These are phyloP conservation scores for Reinhardtius hippoglossoides DNA, from an alignment of 2,113 vertebrate genomes.

Conservation along the genomic window DNA sequence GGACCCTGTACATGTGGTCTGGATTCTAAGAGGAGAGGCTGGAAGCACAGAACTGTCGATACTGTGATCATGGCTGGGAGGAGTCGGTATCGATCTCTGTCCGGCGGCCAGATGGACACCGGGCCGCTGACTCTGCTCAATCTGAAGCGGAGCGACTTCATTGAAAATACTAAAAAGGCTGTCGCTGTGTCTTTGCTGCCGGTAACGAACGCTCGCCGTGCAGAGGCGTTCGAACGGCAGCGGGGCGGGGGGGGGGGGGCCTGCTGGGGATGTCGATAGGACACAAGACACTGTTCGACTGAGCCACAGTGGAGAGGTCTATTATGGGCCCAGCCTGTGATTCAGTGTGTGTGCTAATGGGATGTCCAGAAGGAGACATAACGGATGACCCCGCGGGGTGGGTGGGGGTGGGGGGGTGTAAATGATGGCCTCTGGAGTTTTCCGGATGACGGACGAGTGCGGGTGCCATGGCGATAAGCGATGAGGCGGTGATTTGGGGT, in stretches of 20 bases:
- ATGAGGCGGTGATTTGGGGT: slow-evolving; percentile 71
- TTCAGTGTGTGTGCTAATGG: slow-evolving; percentile 37
- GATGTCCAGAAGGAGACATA: slow-evolving; percentile 55
- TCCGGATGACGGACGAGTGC: slow-evolving; percentile 61
- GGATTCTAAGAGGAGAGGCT: slow-evolving; percentile 3
- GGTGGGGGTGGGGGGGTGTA: slow-evolving; percentile 5
- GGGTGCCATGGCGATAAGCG: slow-evolving; percentile 58
- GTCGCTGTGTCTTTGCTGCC: neutral
- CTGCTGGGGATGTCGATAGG: neutral
- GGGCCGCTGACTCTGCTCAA: slow-evolving; percentile 33
- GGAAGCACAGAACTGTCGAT: slow-evolving; percentile 23
- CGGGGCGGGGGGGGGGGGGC: no score
- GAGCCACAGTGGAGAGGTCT: slow-evolving; percentile 14
- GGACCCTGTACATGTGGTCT: neutral
- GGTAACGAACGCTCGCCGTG: neutral
- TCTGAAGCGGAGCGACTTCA: slow-evolving; percentile 2
- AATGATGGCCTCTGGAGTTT: slow-evolving; percentile 52
- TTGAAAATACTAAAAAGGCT: slow-evolving; percentile 1
- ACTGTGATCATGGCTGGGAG: slow-evolving; percentile 43
- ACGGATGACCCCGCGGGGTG: slow-evolving; percentile 49
- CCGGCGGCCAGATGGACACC: slow-evolving; percentile 51
- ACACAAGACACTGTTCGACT: neutral
- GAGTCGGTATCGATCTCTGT: slow-evolving; percentile 56
- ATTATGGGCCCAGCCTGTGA: slow-evolving; percentile 32
- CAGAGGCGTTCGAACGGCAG: neutral